Conservation (phyloP, 2,797 vertebrate genomes). For the Orientallactaga sibirica region DNA sequence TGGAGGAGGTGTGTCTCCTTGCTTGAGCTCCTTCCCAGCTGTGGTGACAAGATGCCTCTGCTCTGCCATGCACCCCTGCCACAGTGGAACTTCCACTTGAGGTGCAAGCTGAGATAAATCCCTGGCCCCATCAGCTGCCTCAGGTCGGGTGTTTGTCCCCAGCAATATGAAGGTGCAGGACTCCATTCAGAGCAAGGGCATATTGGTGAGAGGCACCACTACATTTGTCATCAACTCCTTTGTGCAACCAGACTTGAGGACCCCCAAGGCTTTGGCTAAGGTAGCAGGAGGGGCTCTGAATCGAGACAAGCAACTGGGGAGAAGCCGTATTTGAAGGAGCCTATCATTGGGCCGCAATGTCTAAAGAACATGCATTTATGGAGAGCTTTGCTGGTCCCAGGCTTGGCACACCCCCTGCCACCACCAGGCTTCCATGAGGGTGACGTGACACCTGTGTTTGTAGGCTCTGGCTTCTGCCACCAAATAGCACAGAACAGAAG, state of each 20-base stretch:
- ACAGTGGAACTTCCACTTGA: too few species aligned
- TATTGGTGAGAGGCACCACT: accelerated
- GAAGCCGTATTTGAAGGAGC: accelerated
- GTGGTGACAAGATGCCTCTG: too few species aligned
- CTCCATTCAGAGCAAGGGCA: background rate
- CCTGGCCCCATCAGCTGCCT: too few species aligned
- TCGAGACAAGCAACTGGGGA: background rate
- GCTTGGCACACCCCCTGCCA: background rate
- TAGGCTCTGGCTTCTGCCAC: background rate
- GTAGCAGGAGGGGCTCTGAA: background rate
- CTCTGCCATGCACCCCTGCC: too few species aligned
- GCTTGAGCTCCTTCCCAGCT: too few species aligned
- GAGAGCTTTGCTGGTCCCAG: too few species aligned
- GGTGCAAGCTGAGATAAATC: too few species aligned
- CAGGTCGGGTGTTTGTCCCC: too few species aligned
- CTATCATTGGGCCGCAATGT: accelerated
- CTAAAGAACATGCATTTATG: background rate
- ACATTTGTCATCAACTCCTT: background rate
- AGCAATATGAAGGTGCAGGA: background rate
- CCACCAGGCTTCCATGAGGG: background rate
- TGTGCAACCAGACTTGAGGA: background rate
- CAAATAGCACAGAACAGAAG: too few species aligned
- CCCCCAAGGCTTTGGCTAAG: background rate
- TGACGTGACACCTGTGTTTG: accelerated
- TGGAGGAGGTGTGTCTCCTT: too few species aligned